Conservation (phyloP, 1,140 invertebrate genomes). For the Atopsyche davidsoni region DNA sequence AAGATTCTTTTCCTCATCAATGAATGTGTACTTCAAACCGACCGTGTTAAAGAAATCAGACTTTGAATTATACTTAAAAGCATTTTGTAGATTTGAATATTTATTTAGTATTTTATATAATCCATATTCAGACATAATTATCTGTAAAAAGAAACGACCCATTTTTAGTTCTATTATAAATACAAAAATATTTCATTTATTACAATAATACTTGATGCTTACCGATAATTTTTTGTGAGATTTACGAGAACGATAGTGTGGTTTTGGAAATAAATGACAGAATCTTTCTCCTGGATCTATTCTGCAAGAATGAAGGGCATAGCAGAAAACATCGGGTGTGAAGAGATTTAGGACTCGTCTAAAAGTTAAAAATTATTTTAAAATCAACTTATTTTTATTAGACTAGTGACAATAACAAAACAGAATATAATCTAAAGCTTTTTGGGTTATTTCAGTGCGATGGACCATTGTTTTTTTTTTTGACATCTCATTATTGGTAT, state of each 20-base stretch:
- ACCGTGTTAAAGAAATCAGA: neutral
- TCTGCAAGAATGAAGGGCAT: conserved; percentile 15
- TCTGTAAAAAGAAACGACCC: conserved; percentile 11
- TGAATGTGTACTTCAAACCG: too few species aligned
- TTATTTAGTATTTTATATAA: conserved; percentile 7
- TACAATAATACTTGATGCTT: neutral
- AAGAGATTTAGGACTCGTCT: conserved; percentile 23
- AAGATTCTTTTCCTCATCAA: neutral
- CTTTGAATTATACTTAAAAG: neutral
- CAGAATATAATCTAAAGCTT: neutral
- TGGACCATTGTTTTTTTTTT: neutral
- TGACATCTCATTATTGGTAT: neutral
- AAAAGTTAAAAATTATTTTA: conserved; percentile 2
- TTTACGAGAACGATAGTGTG: conserved; percentile 13
- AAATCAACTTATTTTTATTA: neutral
- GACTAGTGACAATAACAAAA: conserved; percentile 1
- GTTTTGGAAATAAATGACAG: conserved; percentile 26
- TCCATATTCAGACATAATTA: conserved; percentile 16
- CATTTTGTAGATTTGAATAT: neutral
- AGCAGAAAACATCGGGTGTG: conserved; percentile 28
- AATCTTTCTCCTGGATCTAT: conserved; percentile 21
- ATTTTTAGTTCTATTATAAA: neutral
- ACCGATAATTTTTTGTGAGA: conserved; percentile 12
- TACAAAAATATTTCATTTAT: conserved; percentile 6
- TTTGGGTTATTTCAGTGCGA: neutral